Conservation (phyloP, 1,140 invertebrate genomes). For the Delia radicum region DNA sequence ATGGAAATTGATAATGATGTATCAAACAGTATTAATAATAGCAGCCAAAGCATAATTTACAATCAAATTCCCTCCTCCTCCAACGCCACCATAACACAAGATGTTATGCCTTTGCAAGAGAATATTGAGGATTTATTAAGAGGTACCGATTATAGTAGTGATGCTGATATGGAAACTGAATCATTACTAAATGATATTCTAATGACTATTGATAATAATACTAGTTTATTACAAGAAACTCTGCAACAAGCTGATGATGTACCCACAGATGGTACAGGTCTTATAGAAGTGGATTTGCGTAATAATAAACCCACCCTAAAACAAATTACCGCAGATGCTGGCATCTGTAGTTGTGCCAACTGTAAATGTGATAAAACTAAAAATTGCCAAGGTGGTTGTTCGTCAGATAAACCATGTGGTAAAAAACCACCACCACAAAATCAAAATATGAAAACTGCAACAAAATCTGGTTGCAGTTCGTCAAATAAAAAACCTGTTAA, state of each 20-base stretch:
- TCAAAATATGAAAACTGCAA: not conserved
- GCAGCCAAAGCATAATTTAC: not conserved
- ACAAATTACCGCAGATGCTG: slow-evolving; percentile 72
- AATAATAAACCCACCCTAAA: slow-evolving; percentile 59
- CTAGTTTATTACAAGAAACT: slow-evolving; percentile 44
- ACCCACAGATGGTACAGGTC: slow-evolving; percentile 42
- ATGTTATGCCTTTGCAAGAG: slow-evolving; percentile 35
- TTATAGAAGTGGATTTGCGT: slow-evolving; percentile 46
- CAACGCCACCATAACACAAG: not conserved
- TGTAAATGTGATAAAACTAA: slow-evolving; percentile 68
- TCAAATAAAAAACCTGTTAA: slow-evolving; percentile 16
- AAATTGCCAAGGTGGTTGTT: slow-evolving; percentile 62
- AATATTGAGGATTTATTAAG: slow-evolving; percentile 50
- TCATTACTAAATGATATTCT: slow-evolving; percentile 52
- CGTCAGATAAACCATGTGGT: slow-evolving; percentile 31
- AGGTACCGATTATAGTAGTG: slow-evolving; percentile 52
- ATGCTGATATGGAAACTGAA: slow-evolving; percentile 52
- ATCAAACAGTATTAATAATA: not conserved
- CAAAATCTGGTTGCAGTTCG: not conserved
- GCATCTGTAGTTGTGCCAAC: slow-evolving; percentile 76
- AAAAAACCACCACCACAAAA: slow-evolving; percentile 13
- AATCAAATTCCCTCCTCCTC: not conserved
- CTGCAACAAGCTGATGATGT: slow-evolving; percentile 43
- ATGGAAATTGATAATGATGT: slow-evolving; percentile 18
- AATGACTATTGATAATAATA: slow-evolving; percentile 53